A percentile compares a stretch with the other conserved stretches of the same genome.
Evolutionary conservation across 2,113 vertebrate genomes (phyloP).

Genomic region (Hemicordylus capensis): DNA sequence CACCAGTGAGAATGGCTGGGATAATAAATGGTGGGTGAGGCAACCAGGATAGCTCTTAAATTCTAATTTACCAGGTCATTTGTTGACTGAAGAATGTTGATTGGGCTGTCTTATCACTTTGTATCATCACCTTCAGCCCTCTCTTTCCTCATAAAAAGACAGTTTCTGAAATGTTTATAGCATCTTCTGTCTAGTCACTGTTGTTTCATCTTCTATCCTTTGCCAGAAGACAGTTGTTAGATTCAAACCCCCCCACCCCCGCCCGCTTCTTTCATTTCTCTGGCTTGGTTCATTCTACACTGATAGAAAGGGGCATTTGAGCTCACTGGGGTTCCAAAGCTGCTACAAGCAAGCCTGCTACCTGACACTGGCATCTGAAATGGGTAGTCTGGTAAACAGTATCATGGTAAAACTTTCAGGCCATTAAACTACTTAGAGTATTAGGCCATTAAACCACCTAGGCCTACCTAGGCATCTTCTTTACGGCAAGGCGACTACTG

Average conservation of each 20-base stretch:
- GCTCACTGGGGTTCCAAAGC: not conserved
- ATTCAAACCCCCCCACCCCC: too few species aligned
- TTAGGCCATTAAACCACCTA: too few species aligned
- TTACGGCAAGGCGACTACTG: too few species aligned
- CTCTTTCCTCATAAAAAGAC: constrained; percentile 61
- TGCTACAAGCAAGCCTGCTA: constrained; percentile 20
- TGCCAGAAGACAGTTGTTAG: constrained; percentile 23
- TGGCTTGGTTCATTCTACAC: not conserved
- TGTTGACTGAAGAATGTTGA: constrained; percentile 63
- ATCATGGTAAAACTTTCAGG: constrained; percentile 51
- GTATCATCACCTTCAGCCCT: constrained; percentile 60
- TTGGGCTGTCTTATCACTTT: constrained; percentile 58
- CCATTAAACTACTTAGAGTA: too few species aligned
- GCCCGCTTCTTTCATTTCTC: not conserved
- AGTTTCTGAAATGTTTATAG: constrained; percentile 22
- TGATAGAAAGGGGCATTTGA: not conserved
- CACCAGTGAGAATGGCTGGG: constrained; percentile 2
- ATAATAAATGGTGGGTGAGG: constrained; percentile 21
- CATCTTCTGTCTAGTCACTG: constrained; percentile 9
- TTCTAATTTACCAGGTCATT: constrained; percentile 54
- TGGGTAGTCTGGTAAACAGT: constrained; percentile 26
- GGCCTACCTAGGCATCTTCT: too few species aligned
- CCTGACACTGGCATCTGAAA: constrained; percentile 59
- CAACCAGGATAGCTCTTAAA: constrained; percentile 45
- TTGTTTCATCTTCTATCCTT: constrained; percentile 8